Evolutionary conservation across 2,888 invertebrate species (phyloP).

Genomic region (Timema cristinae): DNA sequence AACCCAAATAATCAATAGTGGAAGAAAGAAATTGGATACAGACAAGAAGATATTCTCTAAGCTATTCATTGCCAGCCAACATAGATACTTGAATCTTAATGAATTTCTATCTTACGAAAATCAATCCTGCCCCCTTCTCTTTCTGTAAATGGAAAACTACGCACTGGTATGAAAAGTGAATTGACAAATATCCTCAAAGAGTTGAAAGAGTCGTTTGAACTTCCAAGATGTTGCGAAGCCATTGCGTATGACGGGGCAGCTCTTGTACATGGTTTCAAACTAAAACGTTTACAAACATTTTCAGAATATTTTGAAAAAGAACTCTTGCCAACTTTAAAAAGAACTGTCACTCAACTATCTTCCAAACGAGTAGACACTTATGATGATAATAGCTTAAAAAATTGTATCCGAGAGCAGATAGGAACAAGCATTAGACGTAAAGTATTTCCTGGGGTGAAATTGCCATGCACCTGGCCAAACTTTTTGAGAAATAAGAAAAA

Average conservation of each 20-base stretch:
- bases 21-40: background rate
- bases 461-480: background rate
- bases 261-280: background rate
- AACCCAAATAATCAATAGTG: background rate
- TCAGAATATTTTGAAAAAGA: conserved; percentile 1
- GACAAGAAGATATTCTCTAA: background rate
- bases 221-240: conserved; percentile 8
- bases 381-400: background rate
- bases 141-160: background rate
- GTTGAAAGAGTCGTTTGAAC: conserved; percentile 8
- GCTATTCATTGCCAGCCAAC: background rate
- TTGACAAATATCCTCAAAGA: background rate
- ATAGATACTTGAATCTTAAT: background rate
- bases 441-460: background rate
- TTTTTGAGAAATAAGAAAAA: background rate
- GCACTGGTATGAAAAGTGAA: background rate
- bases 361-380: background rate
- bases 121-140: background rate
- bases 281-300: background rate
- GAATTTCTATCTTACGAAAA: background rate
- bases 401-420: background rate
- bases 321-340: background rate
- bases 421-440: background rate
- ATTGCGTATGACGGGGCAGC: background rate
- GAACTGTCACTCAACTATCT: background rate